Base-by-base conservation (phyloP, 2,888 invertebrate genomes). In the Cinara cedri region DNA sequence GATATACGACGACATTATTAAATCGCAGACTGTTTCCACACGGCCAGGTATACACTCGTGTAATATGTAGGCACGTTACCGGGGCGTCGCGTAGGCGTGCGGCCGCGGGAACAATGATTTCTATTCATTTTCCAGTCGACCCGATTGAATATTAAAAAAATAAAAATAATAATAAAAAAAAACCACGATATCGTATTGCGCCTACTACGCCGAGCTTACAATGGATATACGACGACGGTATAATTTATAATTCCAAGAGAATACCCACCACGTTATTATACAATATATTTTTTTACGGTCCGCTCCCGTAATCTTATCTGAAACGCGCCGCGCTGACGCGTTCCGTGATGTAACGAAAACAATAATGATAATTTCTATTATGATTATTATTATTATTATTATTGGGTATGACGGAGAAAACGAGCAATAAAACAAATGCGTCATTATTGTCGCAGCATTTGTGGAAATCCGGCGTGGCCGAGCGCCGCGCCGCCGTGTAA, bases 241-340 rank as follows among this genome's bases (percentile, higher is more conserved):
- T 49, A 70, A n/a, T n/a, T n/a, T n/a, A n/a, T n/a, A n/a, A n/a
- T n/a, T n/a, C n/a, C n/a, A n/a, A 21, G 24, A 44, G 78, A 49
- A 24, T 11, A 62, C 34, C 3, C 34, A 34, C 34, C 26, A 68
- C 68, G 68, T 57, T 34, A 68, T 68, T 78, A 68, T n/a, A n/a
- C n/a, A n/a, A n/a, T n/a, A n/a, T n/a, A n/a, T n/a, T n/a, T n/a
- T n/a, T n/a, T n/a, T n/a, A n/a, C n/a, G n/a, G n/a, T n/a, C n/a
- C n/a, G n/a, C n/a, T n/a, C n/a, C 34, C 6, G 6, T 78, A 57
- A 78, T 78, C 78, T 78, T 68, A 78, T 78, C 78, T 68, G 21
- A 26, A 34, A 72, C 72, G 11, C 44, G 21, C 34, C 49, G 11
- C 44, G 21, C 34, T 49, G 66, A 63, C 66, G 66, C 55, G 44